Conservation (phyloP, 2,888 invertebrate species). For the Pogonocherus hispidulus region DNA sequence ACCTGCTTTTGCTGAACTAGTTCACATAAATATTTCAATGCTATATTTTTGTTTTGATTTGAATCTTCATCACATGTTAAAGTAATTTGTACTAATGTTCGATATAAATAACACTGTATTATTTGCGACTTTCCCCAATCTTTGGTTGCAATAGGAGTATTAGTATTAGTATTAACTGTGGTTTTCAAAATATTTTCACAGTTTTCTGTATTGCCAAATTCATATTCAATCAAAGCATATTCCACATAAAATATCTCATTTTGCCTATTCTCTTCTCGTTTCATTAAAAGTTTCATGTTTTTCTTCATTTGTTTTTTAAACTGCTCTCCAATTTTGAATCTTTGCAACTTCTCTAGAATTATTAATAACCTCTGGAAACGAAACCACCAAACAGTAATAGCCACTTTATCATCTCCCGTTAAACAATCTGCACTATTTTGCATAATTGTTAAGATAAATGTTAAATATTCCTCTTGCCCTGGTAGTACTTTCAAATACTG, state of each 20-base stretch:
- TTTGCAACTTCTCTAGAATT: conserved; percentile 67
- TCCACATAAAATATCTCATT: conserved; percentile 75
- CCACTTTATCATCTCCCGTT: conserved; percentile 68
- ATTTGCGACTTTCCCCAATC: conserved; percentile 19
- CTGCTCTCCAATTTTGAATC: conserved; percentile 66
- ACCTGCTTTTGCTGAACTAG: conserved; percentile 56
- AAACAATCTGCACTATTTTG: conserved; percentile 71
- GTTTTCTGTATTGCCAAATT: conserved; percentile 69
- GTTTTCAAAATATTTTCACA: conserved; percentile 30
- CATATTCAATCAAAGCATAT: conserved; percentile 75
- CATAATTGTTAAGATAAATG: conserved; percentile 71
- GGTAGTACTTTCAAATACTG: conserved; percentile 73
- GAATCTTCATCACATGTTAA: conserved; percentile 45
- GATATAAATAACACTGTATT: conserved; percentile 11
- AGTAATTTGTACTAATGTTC: conserved; percentile 13
- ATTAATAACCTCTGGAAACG: conserved; percentile 74
- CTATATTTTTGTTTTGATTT: conserved; percentile 49
- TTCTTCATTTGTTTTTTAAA: conserved; percentile 70
- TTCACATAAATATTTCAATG: conserved; percentile 57
- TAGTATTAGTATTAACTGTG: background rate
- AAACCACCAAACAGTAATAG: conserved; percentile 76
- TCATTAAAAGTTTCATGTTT: conserved; percentile 72
- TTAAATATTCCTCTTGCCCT: conserved; percentile 74
- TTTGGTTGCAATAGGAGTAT: conserved; percentile 39
- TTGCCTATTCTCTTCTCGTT: conserved; percentile 71